These are phyloP conservation scores for Eristalis tenax DNA, from an alignment of 2,888 invertebrate genomes.

Conservation along the genomic window DNA sequence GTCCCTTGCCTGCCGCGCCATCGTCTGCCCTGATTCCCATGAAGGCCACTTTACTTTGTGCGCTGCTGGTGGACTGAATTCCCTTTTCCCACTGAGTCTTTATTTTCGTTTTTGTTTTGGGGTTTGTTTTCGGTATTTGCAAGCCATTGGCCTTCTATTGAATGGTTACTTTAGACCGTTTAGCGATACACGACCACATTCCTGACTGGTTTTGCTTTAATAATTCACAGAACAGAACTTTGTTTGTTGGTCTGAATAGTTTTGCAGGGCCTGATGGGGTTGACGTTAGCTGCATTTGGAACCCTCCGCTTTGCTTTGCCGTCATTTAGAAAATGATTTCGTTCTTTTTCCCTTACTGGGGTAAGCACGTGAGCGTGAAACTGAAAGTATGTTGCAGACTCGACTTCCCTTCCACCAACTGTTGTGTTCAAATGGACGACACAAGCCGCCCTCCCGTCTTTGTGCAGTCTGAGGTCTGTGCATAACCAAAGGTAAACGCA, in stretches of 20 bases:
- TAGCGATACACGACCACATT: slow-evolving; percentile 41
- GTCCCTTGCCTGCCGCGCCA: not conserved
- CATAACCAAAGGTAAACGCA: not conserved
- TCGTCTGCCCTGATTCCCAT: slow-evolving; percentile 24
- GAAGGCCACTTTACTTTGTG: slow-evolving; percentile 37
- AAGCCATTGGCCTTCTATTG: slow-evolving; percentile 47
- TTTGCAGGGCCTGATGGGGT: slow-evolving; percentile 32
- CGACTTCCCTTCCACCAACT: not conserved
- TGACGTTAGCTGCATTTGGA: slow-evolving; percentile 38
- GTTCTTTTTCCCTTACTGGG: slow-evolving; percentile 22
- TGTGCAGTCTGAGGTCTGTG: slow-evolving; percentile 30
- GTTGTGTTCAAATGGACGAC: slow-evolving; percentile 52
- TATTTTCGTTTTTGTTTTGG: slow-evolving; percentile 20
- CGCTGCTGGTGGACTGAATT: not conserved
- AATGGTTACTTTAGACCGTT: slow-evolving; percentile 53
- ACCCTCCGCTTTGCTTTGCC: not conserved
- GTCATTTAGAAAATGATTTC: slow-evolving; percentile 18
- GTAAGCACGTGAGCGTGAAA: slow-evolving; percentile 55
- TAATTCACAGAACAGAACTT: slow-evolving; percentile 58
- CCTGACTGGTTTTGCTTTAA: slow-evolving; percentile 43
- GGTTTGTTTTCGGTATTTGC: slow-evolving; percentile 28
- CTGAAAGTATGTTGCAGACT: slow-evolving; percentile 46
- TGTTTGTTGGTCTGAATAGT: slow-evolving; percentile 61
- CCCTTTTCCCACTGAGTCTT: slow-evolving; percentile 22
- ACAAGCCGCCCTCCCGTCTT: not conserved